Evolutionary conservation across 2,888 invertebrate genomes (phyloP).

Genomic region (Tachina fera): DNA sequence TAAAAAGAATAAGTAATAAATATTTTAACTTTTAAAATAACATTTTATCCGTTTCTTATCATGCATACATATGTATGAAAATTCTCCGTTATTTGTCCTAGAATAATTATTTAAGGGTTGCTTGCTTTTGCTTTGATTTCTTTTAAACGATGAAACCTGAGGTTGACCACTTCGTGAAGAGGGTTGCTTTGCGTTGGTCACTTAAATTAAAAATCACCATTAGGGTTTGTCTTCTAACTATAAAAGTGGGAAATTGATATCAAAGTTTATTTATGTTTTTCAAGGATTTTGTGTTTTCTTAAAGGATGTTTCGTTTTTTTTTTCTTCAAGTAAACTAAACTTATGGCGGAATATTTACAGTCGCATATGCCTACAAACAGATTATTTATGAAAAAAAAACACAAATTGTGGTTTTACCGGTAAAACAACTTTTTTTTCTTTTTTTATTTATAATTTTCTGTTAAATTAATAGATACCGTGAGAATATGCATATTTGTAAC

Average conservation of each 20-base stretch:
- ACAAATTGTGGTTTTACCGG: slow-evolving; percentile 42
- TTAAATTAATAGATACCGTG: slow-evolving; percentile 49
- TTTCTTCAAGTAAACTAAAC: slow-evolving; percentile 42
- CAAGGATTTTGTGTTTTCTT: slow-evolving; percentile 28
- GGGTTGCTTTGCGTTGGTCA: slow-evolving; percentile 49
- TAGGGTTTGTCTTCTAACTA: slow-evolving; percentile 9
- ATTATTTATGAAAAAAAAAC: neutral
- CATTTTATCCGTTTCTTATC: too few species aligned
- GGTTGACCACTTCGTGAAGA: slow-evolving; percentile 47
- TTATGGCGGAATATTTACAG: slow-evolving; percentile 6
- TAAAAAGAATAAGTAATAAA: too few species aligned
- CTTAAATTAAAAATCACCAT: slow-evolving; percentile 17
- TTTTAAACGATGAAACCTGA: neutral
- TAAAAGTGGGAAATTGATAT: slow-evolving; percentile 36
- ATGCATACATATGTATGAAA: too few species aligned
- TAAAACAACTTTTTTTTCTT: slow-evolving; percentile 46
- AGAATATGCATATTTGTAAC: slow-evolving; percentile 37
- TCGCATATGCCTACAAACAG: neutral
- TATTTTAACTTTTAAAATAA: too few species aligned
- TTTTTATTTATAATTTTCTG: slow-evolving; percentile 42
- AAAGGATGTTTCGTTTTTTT: slow-evolving; percentile 11
- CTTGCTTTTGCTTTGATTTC: neutral
- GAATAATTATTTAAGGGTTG: slow-evolving; percentile 30
- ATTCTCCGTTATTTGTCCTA: neutral
- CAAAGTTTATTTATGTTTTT: neutral